Percentiles rank a stretch among this genome's conserved stretches.
phyloP scores from a whole-genome alignment of 1,140 invertebrate species.

The Brachionus paranguensis region DNA sequence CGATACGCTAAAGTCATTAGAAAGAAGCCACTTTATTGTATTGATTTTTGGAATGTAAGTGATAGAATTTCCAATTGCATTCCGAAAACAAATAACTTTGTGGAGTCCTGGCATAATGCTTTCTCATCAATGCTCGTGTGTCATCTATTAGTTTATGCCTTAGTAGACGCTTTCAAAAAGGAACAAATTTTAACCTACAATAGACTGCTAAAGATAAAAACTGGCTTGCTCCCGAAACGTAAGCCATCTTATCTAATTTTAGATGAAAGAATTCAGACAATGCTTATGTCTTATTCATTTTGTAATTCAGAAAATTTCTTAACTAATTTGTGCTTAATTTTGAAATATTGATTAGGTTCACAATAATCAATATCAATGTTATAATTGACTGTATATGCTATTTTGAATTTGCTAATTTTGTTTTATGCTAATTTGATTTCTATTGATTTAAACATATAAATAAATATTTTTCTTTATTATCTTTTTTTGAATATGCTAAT shows the following conservation, averaged over 20 bases:
- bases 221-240: neutral
- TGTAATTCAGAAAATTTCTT: neutral
- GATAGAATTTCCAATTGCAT: neutral
- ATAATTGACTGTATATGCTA: neutral
- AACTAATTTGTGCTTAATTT: neutral
- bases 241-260: neutral
- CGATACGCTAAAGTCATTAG: neutral
- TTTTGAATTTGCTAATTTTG: neutral
- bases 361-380: neutral
- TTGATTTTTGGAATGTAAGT: slow-evolving; percentile 8
- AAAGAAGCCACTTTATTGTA: neutral
- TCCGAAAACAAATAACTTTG: slow-evolving; percentile 18
- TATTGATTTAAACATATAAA: neutral
- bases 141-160: neutral
- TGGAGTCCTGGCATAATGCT: slow-evolving; percentile 1
- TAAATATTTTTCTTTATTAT: neutral
- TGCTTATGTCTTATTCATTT: neutral
- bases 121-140: neutral
- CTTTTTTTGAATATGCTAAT: neutral
- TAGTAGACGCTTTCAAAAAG: neutral
- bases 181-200: neutral
- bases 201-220: neutral
- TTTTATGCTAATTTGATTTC: neutral
- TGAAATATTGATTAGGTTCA: neutral
- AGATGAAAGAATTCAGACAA: neutral